Percentiles rank a stretch among this genome's conserved stretches.
Evolutionary conservation across 1,140 invertebrate genomes (phyloP).

Genomic region (Penaeus vannamei): DNA sequence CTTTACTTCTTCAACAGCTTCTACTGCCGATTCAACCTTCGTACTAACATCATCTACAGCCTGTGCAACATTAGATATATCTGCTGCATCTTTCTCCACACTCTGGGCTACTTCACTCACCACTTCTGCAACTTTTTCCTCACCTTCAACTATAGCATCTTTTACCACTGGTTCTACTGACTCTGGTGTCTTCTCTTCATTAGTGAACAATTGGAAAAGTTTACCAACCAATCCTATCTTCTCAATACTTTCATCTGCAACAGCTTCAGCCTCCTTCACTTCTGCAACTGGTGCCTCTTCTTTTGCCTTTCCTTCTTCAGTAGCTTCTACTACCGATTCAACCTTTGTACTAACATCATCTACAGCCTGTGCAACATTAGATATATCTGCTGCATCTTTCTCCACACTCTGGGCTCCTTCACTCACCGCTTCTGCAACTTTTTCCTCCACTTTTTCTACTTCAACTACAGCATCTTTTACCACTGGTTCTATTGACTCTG

Average conservation of each 20-base stretch:
- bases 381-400: background rate
- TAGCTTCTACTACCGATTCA: background rate
- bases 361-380: background rate
- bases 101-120: background rate
- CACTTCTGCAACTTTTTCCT: slow-evolving; percentile 31
- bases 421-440: slow-evolving; percentile 19
- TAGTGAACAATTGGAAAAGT: background rate
- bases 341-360: slow-evolving; percentile 32
- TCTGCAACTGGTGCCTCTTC: no score
- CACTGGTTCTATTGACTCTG: background rate
- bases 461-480: no score
- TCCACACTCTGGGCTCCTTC: slow-evolving; percentile 3
- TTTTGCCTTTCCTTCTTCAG: background rate
- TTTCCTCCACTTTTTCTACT: background rate
- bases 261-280: no score
- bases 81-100: background rate
- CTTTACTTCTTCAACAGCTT: background rate
- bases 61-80: background rate
- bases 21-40: slow-evolving; percentile 14
- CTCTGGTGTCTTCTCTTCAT: background rate
- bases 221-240: background rate
- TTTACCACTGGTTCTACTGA: no score
- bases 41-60: slow-evolving; percentile 12
- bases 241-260: no score
- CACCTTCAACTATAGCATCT: no score